Percentiles rank a stretch among this genome's conserved stretches.
phyloP scores from a whole-genome alignment of 2,888 invertebrate genomes.

The Nomada ferruginata region DNA sequence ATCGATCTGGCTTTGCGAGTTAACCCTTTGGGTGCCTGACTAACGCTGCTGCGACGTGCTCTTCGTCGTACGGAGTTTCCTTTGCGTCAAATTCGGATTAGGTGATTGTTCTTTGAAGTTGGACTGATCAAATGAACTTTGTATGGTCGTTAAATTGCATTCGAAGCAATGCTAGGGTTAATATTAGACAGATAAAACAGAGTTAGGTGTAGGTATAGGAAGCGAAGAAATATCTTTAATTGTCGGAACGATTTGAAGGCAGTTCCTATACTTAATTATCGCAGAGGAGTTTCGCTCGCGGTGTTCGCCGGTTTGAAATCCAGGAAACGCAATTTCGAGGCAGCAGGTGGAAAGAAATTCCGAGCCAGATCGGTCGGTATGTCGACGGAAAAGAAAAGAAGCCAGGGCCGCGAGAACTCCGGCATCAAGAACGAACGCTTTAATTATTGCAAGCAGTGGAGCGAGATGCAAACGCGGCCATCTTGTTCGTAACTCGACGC shows the following conservation, averaged over 20 bases:
- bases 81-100: no score
- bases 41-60: not conserved
- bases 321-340: constrained; percentile 19
- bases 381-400: constrained; percentile 26
- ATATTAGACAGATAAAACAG: no score
- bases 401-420: constrained; percentile 32
- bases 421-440: constrained; percentile 52
- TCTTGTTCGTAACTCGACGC: constrained; percentile 61
- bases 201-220: no score
- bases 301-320: not conserved
- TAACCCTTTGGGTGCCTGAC: constrained; percentile 5
- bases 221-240: no score
- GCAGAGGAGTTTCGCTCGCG: not conserved
- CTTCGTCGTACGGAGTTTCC: not conserved
- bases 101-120: no score
- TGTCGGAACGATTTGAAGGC: no score
- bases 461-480: constrained; percentile 66
- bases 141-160: no score
- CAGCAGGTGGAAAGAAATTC: constrained; percentile 1
- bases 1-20: constrained; percentile 38
- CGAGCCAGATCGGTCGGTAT: constrained; percentile 1
- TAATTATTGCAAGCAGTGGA: constrained; percentile 68
- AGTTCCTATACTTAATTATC: not conserved
- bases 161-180: no score
- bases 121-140: no score